Evolutionary conservation across 2,888 invertebrate genomes (phyloP), one percentile per base, ranked within the genome.

Genomic region (Arctia plantaginis): DNA sequence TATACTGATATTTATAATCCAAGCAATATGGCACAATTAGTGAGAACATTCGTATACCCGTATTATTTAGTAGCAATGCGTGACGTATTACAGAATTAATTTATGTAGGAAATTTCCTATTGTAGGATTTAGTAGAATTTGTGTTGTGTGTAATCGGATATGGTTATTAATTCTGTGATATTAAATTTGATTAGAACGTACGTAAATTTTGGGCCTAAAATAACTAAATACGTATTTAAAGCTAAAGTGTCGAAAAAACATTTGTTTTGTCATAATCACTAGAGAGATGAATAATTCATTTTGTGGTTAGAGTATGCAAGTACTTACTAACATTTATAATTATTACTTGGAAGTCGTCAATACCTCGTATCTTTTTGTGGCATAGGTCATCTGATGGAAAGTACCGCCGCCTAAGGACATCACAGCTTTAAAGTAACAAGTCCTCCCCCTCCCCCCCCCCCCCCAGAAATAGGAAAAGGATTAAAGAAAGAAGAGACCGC

Each of bases 61-160:
- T 76, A 78, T 77, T 76, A 75, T 77, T 79, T 77, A 77, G 73
- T 78, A 72, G 76, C 75, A 51, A 79, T 35, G 76, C 67, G 44
- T 72, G 66, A 82, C 77, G 71, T 81, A 76, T 79, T 76, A 55
- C n/a, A 55, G 70, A 71, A 77, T 75, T 71, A 80, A 79, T 82
- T 84, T 80, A 79, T 69, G 67, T 64, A 75, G 75, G 83, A 75
- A 80, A 77, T 80, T 74, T 74, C 71, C 73, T 71, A 27, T 27
- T 64, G 47, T 73, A 59, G 44, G 55, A 64, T 73, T 73, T 35
- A 76, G 51, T 71, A 69, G 68, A 65, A 73, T 72, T 66, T 30
- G 66, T 71, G 44, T 76, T 73, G 75, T 69, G 23, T 69, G 62
- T 73, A 33, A 7, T 51, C 66, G 55, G 66, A 62, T 51, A 51